Percentiles rank a stretch among this genome's conserved stretches.
These are phyloP conservation scores for Macaria notata DNA, from an alignment of 2,888 invertebrate species.

Conservation along the genomic window DNA sequence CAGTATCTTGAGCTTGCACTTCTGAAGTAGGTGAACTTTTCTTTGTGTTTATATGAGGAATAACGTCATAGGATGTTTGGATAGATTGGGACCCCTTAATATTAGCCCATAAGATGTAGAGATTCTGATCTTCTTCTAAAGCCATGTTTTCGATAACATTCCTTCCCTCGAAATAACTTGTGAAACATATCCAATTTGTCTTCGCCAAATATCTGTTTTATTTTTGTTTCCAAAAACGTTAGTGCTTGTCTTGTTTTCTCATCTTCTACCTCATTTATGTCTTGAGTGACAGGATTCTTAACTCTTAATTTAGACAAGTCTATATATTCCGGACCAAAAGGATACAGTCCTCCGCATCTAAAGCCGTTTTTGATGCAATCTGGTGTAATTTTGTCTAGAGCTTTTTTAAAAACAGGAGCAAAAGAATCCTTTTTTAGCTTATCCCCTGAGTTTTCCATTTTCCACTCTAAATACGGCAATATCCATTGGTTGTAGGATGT, in stretches of 20 bases:
- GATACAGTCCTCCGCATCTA: constrained; percentile 12
- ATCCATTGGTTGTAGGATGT: constrained; percentile 25
- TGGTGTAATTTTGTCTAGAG: too few relatives aligned
- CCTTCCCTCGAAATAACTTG: constrained; percentile 11
- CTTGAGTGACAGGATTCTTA: not conserved
- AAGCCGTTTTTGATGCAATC: constrained; percentile 10
- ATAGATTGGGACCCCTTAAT: constrained; percentile 1
- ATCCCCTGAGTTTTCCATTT: constrained; percentile 10
- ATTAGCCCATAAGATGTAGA: constrained; percentile 14
- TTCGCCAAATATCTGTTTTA: constrained; percentile 4
- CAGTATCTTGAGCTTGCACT: too few relatives aligned
- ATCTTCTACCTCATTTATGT: not conserved
- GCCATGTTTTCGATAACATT: constrained; percentile 12
- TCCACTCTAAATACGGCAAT: constrained; percentile 23
- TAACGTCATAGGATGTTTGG: too few relatives aligned
- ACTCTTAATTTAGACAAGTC: constrained; percentile 16
- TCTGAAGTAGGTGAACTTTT: too few relatives aligned
- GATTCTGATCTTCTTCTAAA: constrained; percentile 12
- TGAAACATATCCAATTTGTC: constrained; percentile 10
- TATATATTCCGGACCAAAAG: constrained; percentile 18
- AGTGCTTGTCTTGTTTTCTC: constrained; percentile 3
- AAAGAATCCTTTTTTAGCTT: constrained; percentile 9
- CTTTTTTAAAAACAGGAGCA: too few relatives aligned
- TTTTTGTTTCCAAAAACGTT: constrained; percentile 11
- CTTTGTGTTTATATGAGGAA: too few relatives aligned